Evolutionary conservation across 1,140 invertebrate genomes (phyloP), one percentile per base, ranked within the genome.

Genomic region (Chrysomallon squamiferum): DNA sequence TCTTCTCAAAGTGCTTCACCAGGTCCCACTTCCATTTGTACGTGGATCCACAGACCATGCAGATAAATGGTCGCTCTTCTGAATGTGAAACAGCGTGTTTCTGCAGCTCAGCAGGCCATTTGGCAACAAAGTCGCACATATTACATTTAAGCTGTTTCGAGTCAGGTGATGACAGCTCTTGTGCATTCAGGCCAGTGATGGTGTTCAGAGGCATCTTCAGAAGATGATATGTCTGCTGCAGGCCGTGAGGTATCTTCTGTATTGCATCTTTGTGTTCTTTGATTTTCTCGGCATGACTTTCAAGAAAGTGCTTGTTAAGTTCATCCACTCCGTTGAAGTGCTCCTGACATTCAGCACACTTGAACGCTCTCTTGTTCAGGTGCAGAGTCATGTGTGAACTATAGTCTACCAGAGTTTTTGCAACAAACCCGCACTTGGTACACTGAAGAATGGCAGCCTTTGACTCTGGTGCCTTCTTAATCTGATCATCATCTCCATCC

Each of bases 11-110:
- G 71, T 86, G 85, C 62, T 85, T 85, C 15, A 82, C 82, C 38
- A 86, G 70, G 65, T 85, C 82, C 83, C 82, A 85, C 68, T 84
- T 80, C 82, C 84, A 84, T 63, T 85, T 83, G 68, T 84, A 85
- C 20, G 82, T 84, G 9, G 81, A 77, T 15, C 81, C 83, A 71
- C 85, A 86, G 4, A 85, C 79, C 67, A 85, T 79, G 58, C 85
- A 86, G 2, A 82, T 72, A 71, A 83, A 83, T 5, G 83, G 84
- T 22, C 83, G 65, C 27, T 80, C 76, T 57, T 82, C 82, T 9
- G 82, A 85, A 65, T 84, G 83, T 9, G 77, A 81, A 4, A 82
- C 79, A 22, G 81, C 81, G 74, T 85, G 84, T 49, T 85, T 85
- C 62, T 85, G 82, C 9, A 85, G 71, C 59, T 85, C 84, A 38